These are phyloP conservation scores for Irena cyanogastra DNA, from an alignment of 2,113 vertebrate species.

Conservation along the genomic window DNA sequence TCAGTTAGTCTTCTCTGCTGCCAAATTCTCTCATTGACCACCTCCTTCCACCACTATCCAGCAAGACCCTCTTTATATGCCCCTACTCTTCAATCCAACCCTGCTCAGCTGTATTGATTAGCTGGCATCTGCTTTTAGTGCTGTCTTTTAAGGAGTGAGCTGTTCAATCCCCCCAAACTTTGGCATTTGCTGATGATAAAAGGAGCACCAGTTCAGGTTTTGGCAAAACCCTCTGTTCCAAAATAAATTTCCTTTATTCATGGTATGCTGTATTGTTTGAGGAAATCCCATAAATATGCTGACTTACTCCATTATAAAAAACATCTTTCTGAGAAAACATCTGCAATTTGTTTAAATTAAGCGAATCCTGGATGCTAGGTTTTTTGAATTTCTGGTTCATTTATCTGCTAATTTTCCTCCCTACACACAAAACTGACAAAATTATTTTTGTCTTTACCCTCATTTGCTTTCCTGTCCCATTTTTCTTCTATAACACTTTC, in stretches of 20 bases:
- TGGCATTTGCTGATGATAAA: neutral
- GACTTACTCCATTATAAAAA: neutral
- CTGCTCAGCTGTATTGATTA: neutral
- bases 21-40: neutral
- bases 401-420: neutral
- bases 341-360: neutral
- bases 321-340: neutral
- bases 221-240: neutral
- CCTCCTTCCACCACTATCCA: neutral
- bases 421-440: neutral
- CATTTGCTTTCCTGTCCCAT: neutral
- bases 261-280: neutral
- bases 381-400: neutral
- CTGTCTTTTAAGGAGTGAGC: neutral
- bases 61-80: neutral
- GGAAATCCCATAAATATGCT: neutral
- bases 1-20: neutral
- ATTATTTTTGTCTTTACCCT: neutral
- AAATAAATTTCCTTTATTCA: neutral
- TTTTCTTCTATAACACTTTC: neutral
- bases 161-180: neutral
- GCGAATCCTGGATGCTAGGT: neutral
- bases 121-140: neutral
- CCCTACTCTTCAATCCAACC: neutral
- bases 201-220: neutral